A percentile compares a stretch with the other conserved stretches of the same genome.
These are phyloP conservation scores for Sebastes trivittatus DNA, from an alignment of 2,797 vertebrate species.

Conservation along the genomic window DNA sequence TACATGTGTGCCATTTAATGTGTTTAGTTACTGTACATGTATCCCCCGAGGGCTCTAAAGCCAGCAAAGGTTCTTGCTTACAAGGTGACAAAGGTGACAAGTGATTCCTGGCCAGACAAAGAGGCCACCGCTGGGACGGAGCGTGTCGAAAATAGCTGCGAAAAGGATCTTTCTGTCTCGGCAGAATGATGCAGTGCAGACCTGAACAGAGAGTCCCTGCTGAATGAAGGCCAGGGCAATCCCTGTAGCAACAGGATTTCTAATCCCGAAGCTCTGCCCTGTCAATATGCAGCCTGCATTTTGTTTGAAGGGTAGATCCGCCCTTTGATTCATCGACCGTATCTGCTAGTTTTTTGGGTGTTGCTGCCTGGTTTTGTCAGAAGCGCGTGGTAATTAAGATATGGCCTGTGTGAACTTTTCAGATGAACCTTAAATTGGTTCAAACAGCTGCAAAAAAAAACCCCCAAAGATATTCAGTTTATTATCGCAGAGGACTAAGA, in stretches of 20 bases:
- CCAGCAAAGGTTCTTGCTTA: conserved; percentile 42
- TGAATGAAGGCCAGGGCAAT: conserved; percentile 55
- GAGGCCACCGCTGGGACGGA: conserved; percentile 49
- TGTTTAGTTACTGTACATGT: conserved; percentile 5
- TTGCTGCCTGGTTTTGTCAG: conserved; percentile 12
- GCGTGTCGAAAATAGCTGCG: conserved; percentile 60
- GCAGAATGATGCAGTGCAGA: conserved; percentile 66
- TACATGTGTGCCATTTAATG: neutral
- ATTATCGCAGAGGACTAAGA: neutral
- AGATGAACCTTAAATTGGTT: neutral
- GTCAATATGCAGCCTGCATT: conserved; percentile 33
- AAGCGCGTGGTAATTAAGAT: conserved; percentile 1
- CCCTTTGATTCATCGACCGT: conserved; percentile 35
- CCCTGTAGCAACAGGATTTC: conserved; percentile 52
- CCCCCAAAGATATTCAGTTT: neutral
- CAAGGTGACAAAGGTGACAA: conserved; percentile 72
- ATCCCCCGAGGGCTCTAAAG: conserved; percentile 1
- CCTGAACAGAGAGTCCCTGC: conserved; percentile 46
- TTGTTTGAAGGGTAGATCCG: conserved; percentile 31
- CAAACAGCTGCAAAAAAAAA: neutral
- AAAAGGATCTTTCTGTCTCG: conserved; percentile 62
- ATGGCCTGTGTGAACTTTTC: neutral
- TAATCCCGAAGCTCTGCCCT: conserved; percentile 34
- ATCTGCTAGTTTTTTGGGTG: neutral
- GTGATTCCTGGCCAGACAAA: conserved; percentile 69